Conservation (phyloP, 2,797 vertebrate genomes). For the Rhinatrema bivittatum region DNA sequence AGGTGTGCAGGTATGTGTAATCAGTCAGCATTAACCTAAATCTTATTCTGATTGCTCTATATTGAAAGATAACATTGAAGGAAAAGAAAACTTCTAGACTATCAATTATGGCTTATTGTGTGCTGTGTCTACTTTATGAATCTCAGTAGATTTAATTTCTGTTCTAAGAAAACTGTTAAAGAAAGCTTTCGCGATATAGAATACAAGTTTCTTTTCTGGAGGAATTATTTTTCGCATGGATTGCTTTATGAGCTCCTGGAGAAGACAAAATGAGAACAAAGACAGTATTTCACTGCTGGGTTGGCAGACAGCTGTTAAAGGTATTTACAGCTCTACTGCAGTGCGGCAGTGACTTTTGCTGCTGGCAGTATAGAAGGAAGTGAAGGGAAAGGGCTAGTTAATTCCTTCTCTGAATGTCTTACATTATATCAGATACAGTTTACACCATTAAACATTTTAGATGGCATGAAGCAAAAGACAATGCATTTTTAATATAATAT, state of each 20-base stretch:
- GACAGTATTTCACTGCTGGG: slow-evolving; percentile 91
- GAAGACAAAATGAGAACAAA: slow-evolving; percentile 81
- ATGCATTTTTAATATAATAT: too few relatives aligned
- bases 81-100: too few relatives aligned
- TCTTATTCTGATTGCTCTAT: too few relatives aligned
- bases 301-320: slow-evolving; percentile 98
- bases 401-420: slow-evolving; percentile 38
- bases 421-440: slow-evolving; percentile 10
- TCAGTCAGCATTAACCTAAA: too few relatives aligned
- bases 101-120: too few relatives aligned
- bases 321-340: slow-evolving; percentile 97
- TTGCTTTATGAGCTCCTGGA: slow-evolving; percentile 60
- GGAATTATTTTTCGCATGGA: slow-evolving; percentile 27
- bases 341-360: slow-evolving; percentile 73
- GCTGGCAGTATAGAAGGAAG: slow-evolving; percentile 48
- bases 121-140: too few relatives aligned
- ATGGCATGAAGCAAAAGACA: slow-evolving; percentile 25
- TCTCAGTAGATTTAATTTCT: too few relatives aligned
- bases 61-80: too few relatives aligned
- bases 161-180: too few relatives aligned
- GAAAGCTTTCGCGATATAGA: not conserved
- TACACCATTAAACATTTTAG: slow-evolving; percentile 1
- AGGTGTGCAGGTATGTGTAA: too few relatives aligned
- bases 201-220: slow-evolving; percentile 1
- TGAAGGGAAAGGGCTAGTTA: slow-evolving; percentile 35